Conservation (phyloP, 2,797 vertebrate species). For the Sternarchorhynchus goeldii region DNA sequence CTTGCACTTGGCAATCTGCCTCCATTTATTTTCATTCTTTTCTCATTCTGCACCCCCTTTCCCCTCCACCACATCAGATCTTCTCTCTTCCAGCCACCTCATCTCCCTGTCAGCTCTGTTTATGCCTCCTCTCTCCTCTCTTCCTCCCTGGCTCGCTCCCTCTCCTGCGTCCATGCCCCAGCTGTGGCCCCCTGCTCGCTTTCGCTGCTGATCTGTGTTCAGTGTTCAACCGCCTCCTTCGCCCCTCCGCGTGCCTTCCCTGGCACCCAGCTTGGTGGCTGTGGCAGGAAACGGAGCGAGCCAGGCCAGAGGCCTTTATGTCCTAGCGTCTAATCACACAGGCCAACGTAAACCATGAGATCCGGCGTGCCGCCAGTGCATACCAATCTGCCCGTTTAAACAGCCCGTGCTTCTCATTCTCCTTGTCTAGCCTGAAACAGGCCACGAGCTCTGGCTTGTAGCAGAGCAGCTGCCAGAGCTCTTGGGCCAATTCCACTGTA, state of each 20-base stretch:
- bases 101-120: constrained; percentile 39
- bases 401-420: constrained; percentile 1
- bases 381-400: constrained; percentile 26
- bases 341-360: constrained; percentile 35
- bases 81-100: constrained; percentile 26
- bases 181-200: constrained; percentile 42
- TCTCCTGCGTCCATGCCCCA: constrained; percentile 15
- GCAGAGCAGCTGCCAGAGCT: background rate
- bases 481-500: background rate
- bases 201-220: constrained; percentile 39
- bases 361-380: constrained; percentile 6
- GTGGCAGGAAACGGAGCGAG: constrained; percentile 46
- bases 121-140: constrained; percentile 28
- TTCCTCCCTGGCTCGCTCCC: constrained; percentile 29
- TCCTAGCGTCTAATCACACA: constrained; percentile 39
- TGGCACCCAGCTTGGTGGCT: constrained; percentile 44
- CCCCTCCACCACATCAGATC: constrained; percentile 34
- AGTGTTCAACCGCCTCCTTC: constrained; percentile 2
- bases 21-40: constrained; percentile 32
- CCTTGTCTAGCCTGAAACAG: constrained; percentile 13
- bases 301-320: constrained; percentile 36
- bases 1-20: constrained; percentile 33
- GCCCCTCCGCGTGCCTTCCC: constrained; percentile 20
- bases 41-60: constrained; percentile 25
- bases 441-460: background rate